Percentiles rank a stretch among this genome's conserved stretches.
Evolutionary conservation across 2,888 invertebrate species (phyloP).

Genomic region (Cosmia trapezina): DNA sequence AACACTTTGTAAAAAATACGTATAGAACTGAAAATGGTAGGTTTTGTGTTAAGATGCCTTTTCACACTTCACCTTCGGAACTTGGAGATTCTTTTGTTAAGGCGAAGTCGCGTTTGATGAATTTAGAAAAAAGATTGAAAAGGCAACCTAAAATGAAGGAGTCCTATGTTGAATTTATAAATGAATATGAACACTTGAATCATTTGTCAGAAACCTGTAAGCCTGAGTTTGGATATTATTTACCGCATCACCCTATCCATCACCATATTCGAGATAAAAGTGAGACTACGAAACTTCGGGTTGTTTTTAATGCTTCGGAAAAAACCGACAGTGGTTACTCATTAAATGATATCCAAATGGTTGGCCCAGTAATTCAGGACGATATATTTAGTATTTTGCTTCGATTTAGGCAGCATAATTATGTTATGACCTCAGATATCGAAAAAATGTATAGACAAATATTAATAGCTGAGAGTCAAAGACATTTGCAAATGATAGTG

Average conservation of each 20-base stretch:
- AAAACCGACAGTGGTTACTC: slow-evolving; percentile 22
- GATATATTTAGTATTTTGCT: background rate
- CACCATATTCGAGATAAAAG: background rate
- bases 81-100: too few relatives aligned
- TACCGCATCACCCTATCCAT: background rate
- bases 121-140: background rate
- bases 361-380: slow-evolving; percentile 27
- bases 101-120: too few relatives aligned
- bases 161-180: background rate
- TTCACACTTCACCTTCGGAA: too few relatives aligned
- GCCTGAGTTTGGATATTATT: background rate
- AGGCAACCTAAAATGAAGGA: background rate
- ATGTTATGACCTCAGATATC: background rate
- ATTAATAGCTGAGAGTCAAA: background rate
- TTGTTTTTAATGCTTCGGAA: slow-evolving; percentile 24
- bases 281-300: background rate
- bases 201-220: background rate
- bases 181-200: too few relatives aligned
- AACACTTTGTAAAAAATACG: slow-evolving; percentile 6
- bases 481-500: slow-evolving; percentile 4
- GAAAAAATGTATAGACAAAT: slow-evolving; percentile 3
- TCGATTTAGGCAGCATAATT: background rate
- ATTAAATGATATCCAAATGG: slow-evolving; percentile 36
- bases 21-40: too few relatives aligned
- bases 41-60: too few relatives aligned